phyloP scores from a whole-genome alignment of 2,797 vertebrate species.

The Peromyscus melanophrys region DNA sequence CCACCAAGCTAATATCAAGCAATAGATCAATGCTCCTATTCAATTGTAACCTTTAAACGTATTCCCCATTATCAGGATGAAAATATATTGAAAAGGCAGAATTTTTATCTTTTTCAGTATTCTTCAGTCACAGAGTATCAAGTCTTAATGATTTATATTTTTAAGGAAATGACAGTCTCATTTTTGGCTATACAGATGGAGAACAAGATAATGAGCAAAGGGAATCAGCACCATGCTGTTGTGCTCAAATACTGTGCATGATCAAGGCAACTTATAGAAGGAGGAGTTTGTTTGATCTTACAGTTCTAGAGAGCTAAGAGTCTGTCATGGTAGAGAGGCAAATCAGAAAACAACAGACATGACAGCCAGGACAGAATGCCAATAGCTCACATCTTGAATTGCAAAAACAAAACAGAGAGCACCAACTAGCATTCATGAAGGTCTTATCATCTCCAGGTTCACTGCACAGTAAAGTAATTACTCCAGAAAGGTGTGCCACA shows the following conservation, averaged over 20 bases:
- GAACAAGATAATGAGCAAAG: background rate
- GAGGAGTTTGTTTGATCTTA: background rate
- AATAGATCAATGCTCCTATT: background rate
- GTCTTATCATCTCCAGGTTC: background rate
- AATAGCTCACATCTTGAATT: background rate
- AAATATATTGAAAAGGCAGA: background rate
- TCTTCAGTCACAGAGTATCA: background rate
- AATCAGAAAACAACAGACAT: background rate
- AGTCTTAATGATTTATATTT: background rate
- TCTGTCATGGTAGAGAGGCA: background rate
- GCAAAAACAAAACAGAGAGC: background rate
- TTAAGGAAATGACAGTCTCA: background rate
- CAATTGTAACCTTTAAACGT: background rate
- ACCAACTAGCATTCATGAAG: background rate
- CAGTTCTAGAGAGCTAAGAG: background rate
- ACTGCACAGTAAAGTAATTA: background rate
- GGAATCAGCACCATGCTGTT: background rate
- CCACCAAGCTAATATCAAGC: background rate
- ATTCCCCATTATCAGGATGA: background rate
- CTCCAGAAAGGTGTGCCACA: background rate
- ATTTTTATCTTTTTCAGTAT: background rate
- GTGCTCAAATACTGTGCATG: background rate
- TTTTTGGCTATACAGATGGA: background rate
- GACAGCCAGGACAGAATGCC: background rate
- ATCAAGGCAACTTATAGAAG: background rate